A percentile compares a stretch with the other conserved stretches of the same genome.
Evolutionary conservation across 2,113 vertebrate species (phyloP).

Genomic region (Monarcha castaneiventris): DNA sequence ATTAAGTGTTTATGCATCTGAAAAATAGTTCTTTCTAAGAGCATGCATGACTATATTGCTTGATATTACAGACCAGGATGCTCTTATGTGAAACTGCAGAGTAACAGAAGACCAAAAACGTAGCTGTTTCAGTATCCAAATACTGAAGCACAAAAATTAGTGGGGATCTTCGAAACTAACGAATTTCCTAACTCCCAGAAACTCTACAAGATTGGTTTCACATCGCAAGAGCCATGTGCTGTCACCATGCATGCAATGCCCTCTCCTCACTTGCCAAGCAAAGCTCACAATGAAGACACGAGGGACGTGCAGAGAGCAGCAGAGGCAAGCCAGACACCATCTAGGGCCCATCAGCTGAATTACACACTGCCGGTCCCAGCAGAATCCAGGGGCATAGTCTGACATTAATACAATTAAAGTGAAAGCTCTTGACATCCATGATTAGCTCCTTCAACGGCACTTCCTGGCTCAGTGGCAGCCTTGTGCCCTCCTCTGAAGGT

Average conservation of each 20-base stretch:
- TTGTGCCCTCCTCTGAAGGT: background rate
- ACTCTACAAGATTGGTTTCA: background rate
- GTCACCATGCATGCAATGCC: rapidly evolving
- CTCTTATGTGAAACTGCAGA: background rate
- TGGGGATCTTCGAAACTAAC: background rate
- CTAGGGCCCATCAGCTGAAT: background rate
- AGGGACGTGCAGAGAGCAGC: background rate
- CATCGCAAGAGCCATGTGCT: no score
- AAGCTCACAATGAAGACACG: background rate
- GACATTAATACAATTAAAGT: background rate
- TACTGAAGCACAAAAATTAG: background rate
- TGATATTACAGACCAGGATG: background rate
- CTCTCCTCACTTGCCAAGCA: background rate
- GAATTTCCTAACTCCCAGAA: background rate
- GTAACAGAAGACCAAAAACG: background rate
- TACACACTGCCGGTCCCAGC: background rate
- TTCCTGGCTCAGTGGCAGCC: background rate
- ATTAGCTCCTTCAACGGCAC: background rate
- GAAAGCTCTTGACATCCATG: background rate
- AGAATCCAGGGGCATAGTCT: background rate
- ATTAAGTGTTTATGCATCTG: background rate
- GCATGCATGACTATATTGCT: background rate
- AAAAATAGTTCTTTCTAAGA: background rate
- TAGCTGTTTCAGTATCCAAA: background rate
- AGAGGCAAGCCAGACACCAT: background rate